Percentiles rank a stretch among this genome's conserved stretches.
These are phyloP conservation scores for Eulemur rubriventer DNA, from an alignment of 2,797 vertebrate genomes.

Conservation along the genomic window DNA sequence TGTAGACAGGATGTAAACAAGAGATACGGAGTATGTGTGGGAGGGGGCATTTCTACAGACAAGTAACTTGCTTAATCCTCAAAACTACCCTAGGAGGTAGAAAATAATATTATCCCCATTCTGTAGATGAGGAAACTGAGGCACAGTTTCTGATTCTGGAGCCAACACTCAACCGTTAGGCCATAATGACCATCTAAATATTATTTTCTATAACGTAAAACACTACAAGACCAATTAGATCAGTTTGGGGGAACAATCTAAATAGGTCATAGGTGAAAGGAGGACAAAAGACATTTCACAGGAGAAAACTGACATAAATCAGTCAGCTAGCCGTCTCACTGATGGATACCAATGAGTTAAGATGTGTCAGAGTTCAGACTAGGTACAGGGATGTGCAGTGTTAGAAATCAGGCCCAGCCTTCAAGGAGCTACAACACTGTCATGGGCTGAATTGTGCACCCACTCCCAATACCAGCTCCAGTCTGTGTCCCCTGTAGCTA, in stretches of 20 bases:
- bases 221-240: neutral
- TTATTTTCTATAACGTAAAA: neutral
- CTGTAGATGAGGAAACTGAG: neutral
- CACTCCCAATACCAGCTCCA: no score
- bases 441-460: neutral
- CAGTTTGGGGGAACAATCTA: neutral
- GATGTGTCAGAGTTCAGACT: neutral
- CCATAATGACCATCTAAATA: neutral
- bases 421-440: neutral
- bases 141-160: neutral
- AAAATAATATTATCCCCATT: neutral
- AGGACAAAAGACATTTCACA: neutral
- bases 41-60: neutral
- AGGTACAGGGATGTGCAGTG: neutral
- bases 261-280: neutral
- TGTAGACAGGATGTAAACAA: neutral
- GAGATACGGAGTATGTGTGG: neutral
- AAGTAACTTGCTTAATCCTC: neutral
- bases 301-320: neutral
- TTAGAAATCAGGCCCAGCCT: neutral
- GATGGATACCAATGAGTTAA: neutral
- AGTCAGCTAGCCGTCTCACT: neutral
- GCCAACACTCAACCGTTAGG: neutral
- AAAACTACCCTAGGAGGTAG: neutral
- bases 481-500: neutral